phyloP scores from a whole-genome alignment of 2,888 invertebrate species.

The Andrena dorsata region DNA sequence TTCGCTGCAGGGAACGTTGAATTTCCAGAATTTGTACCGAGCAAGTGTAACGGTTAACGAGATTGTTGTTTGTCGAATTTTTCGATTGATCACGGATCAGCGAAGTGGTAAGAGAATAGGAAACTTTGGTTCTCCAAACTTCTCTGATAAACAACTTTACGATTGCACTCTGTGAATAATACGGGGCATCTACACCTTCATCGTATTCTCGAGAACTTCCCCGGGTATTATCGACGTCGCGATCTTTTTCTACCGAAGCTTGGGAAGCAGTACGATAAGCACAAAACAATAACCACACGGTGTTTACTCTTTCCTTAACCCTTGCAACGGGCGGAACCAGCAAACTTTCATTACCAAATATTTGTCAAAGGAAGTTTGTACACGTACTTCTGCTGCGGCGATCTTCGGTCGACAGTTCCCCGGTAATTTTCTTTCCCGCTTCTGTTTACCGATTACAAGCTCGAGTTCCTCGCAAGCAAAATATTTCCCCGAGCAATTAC shows the following conservation, averaged over 20 bases:
- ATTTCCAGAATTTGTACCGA: background rate
- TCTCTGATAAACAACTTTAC: slow-evolving; percentile 17
- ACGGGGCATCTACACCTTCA: slow-evolving; percentile 7
- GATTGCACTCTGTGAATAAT: slow-evolving; percentile 22
- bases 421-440: background rate
- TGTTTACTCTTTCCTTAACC: slow-evolving; percentile 25
- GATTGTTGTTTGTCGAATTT: background rate
- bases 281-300: slow-evolving; percentile 30
- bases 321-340: slow-evolving; percentile 2
- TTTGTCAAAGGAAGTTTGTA: slow-evolving; percentile 23
- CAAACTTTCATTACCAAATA: slow-evolving; percentile 38
- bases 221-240: slow-evolving; percentile 1
- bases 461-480: background rate
- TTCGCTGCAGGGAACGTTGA: background rate
- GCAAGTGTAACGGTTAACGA: background rate
- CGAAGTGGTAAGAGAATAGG: background rate
- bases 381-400: background rate
- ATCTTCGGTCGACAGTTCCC: background rate
- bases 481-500: background rate
- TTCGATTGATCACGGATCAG: too few relatives aligned
- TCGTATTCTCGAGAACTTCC: slow-evolving; percentile 7
- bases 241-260: background rate
- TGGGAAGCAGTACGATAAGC: slow-evolving; percentile 23
- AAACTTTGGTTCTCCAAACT: slow-evolving; percentile 6
- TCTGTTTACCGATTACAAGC: background rate